Base-by-base conservation (phyloP, 2,888 invertebrate genomes). In the Aleiodes leptofemur region DNA sequence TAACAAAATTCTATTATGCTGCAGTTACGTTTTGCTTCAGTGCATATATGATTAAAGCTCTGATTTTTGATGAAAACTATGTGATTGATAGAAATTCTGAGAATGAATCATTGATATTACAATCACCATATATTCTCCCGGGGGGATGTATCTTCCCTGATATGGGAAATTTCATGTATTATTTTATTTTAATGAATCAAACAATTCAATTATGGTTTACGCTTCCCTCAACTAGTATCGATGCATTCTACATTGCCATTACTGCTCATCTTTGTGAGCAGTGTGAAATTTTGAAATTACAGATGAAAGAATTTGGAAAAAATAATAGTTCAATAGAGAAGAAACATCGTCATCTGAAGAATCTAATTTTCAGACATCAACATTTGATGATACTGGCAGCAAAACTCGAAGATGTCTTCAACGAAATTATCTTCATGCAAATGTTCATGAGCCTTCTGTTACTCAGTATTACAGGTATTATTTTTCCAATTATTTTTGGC, bases 241-340 rank as follows among this genome's bases (percentile, higher is more conserved):
- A 83, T 48, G 73, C 81, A 1, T 77, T 85, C 14, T 78, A 83
- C 38, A 76, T 82, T 14, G 76, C 80, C 7, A 69, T 80, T 5
- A 76, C 82, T 13, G 77, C 80, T 13, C 84, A 85, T 61, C 71
- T 83, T n/a, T 84, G 83, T 31, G 83, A 83, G 48, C 84, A 84
- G 51, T 76, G 83, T 64, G 81, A 83, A 72, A 80, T 83, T 14
- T 72, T 83, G 3, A 82, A 82, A 70, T 80, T 72, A 23, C 77
- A 81, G 38, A 78, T 81, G 64, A 64, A 74, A 8, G 75, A 72
- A 9, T 59, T 80, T 14, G 80, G 78, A 3, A 5, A 68, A 68
- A 73, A 68, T 11, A 57, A 57, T 43, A 31, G 74, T 50, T 23
- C 4, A 34, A 34, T 66, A 8, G 31, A 8, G 8, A 34, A 74